These are phyloP conservation scores for Sebastes steindachneri DNA, from an alignment of 2,797 vertebrate genomes.

Conservation along the genomic window DNA sequence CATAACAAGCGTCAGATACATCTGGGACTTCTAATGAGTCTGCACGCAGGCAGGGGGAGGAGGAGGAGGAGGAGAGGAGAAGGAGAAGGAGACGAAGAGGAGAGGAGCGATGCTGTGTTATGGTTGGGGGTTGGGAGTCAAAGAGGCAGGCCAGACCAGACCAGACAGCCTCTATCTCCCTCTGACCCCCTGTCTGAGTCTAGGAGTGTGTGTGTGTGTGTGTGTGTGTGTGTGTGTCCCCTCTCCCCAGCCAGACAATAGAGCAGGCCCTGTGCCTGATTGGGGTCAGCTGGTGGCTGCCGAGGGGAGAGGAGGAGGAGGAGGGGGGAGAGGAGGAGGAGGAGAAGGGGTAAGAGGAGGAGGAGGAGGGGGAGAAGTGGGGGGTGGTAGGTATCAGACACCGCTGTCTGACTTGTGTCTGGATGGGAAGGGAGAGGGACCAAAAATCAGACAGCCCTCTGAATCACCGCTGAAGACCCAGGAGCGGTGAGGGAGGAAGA, in stretches of 20 bases:
- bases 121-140: slow-evolving; percentile 68
- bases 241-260: slow-evolving; percentile 72
- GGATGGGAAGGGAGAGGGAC: slow-evolving; percentile 48
- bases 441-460: slow-evolving; percentile 56
- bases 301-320: slow-evolving; percentile 27
- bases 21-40: slow-evolving; percentile 35
- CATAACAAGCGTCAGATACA: slow-evolving; percentile 46
- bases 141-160: slow-evolving; percentile 54
- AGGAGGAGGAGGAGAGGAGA: not conserved
- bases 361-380: slow-evolving; percentile 20
- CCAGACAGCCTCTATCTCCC: slow-evolving; percentile 71
- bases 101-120: slow-evolving; percentile 26
- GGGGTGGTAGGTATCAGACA: slow-evolving; percentile 70
- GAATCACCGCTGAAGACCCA: slow-evolving; percentile 60
- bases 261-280: slow-evolving; percentile 75
- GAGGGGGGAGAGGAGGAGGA: slow-evolving; percentile 4
- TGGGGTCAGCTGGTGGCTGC: slow-evolving; percentile 80
- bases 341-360: not conserved
- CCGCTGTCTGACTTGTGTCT: slow-evolving; percentile 75
- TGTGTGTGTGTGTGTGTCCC: slow-evolving; percentile 36
- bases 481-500: slow-evolving; percentile 26
- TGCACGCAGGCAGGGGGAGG: not conserved
- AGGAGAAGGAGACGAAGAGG: not conserved
- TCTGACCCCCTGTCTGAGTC: slow-evolving; percentile 63
- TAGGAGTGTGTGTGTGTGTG: slow-evolving; percentile 20